Base-by-base conservation (phyloP, 1,140 invertebrate species). In the Metopolophium dirhodum region DNA sequence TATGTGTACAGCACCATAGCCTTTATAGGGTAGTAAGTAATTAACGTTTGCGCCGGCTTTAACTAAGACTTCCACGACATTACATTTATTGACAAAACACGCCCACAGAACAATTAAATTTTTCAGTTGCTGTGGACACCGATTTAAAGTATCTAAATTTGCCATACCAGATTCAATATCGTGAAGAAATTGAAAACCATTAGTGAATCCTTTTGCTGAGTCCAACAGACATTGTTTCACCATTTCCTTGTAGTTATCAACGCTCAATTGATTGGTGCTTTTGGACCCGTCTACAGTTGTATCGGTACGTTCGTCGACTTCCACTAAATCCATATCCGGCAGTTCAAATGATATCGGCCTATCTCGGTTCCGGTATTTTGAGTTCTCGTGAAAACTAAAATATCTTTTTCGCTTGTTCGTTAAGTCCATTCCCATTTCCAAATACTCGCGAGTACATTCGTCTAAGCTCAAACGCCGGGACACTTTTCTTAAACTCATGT, bases 241-340 rank as follows among this genome's bases (percentile, higher is more conserved):
- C 37, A 96, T 97, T 93, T 97, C 97, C 94, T 96, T 96, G 95
- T 96, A 97, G 91, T 98, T 96, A 94, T 97, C 96, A 92, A 97
- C 96, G 94, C 96, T 97, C 94, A 97, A 95, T 93, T 97, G 97
- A 93, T 95, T 95, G 37, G 95, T 94, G 54, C 96, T 96, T 23
- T 96, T 97, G 94, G 97, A 97, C 94, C 97, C 97, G 94, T 97
- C 97, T 95, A 97, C 97, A 94, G 93, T 88, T 23, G 77, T 54
- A 22, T 93, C 94, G 26, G 85, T 82, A 26, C 26, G 82, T 37
- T 93, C 91, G 8, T 93, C 91, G 1, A 45, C 26, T 45, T 93
- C 91, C 1, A 93, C 51, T 26, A 49, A 18, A 54, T 93, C 91
- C 47, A 9, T 30, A 8, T 93, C 91, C 37, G 91, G 49, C 0